Evolutionary conservation across 2,888 invertebrate species (phyloP), one percentile per base, ranked within the genome.

Genomic region (Megalurothrips usitatus): DNA sequence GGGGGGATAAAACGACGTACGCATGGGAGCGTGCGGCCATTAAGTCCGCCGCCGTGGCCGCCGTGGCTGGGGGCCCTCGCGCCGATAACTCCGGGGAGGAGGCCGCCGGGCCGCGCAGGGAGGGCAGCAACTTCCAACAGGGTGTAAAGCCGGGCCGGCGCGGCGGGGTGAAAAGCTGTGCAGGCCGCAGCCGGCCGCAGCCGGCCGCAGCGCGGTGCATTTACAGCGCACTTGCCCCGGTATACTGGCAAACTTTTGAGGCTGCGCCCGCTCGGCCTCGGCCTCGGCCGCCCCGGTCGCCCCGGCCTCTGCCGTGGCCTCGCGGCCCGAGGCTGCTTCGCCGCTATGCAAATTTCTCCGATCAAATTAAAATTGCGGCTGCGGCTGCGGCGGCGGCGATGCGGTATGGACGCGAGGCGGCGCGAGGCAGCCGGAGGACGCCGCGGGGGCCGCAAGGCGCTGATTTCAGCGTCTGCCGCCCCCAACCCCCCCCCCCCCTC

Each of bases 301-400:
- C n/a, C n/a, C n/a, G n/a, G n/a, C n/a, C n/a, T n/a, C n/a, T 19
- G 58, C 58, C n/a, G n/a, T n/a, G n/a, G 58, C 58, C 58, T 58
- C 58, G 58, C 17, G 58, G 58, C 58, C 34, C 58, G n/a, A 58
- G 58, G 34, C 34, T 43, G 34, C 34, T 43, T 14, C 14, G 52
- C 52, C 52, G 58, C 19, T 26, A 75, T 75, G 68, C 68, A 26
- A 75, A 75, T 75, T 75, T 75, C 68, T 75, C 68, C 68, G 68
- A 75, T 75, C 68, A 75, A 75, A 75, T 75, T 75, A 75, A 75
- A 75, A 75, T 26, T 23, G 26, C 23, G n/a, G n/a, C n/a, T n/a
- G 68, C 8, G 26, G 68, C 10, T 0, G 68, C n/a, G 58, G 58
- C 8, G 68, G 68, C 4, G 68, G 26, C 10, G 23, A 23, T n/a